Conservation (phyloP, 2,113 vertebrate genomes). For the Diglossa brunneiventris region DNA sequence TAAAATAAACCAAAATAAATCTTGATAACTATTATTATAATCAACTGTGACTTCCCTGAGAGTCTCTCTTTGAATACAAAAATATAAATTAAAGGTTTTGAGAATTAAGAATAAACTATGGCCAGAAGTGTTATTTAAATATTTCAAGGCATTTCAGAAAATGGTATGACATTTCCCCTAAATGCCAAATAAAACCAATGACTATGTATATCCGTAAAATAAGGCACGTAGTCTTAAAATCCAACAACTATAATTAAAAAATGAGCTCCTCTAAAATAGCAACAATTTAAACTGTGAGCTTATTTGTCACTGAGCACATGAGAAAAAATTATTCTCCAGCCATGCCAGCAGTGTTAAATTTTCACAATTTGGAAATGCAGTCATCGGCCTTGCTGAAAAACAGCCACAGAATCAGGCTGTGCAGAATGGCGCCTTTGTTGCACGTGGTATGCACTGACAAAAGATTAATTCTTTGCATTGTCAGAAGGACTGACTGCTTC, state of each 20-base stretch:
- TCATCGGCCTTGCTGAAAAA: conserved; percentile 57
- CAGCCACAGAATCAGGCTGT: not conserved
- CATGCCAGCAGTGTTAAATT: not conserved
- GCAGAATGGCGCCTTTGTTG: conserved; percentile 18
- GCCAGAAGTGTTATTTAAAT: not conserved
- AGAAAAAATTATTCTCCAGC: conserved; percentile 6
- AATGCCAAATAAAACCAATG: not conserved
- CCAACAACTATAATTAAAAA: not conserved
- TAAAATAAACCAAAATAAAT: not conserved
- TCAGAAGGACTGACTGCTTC: conserved; percentile 37
- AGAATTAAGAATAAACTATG: not conserved
- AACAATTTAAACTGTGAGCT: not conserved
- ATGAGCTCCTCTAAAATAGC: conserved; percentile 26
- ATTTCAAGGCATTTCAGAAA: not conserved
- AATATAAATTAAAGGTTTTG: not conserved
- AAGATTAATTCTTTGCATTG: conserved; percentile 63
- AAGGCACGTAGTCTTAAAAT: not conserved
- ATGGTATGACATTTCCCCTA: not conserved
- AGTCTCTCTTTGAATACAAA: not conserved
- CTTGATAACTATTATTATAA: not conserved
- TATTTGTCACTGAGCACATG: conserved; percentile 2
- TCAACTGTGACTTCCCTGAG: not conserved
- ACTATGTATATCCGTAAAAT: not conserved
- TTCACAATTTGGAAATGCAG: conserved; percentile 51
- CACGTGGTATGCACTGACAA: conserved; percentile 35